Conservation (phyloP, 2,888 invertebrate genomes). For the Cecidostiba fungosa region DNA sequence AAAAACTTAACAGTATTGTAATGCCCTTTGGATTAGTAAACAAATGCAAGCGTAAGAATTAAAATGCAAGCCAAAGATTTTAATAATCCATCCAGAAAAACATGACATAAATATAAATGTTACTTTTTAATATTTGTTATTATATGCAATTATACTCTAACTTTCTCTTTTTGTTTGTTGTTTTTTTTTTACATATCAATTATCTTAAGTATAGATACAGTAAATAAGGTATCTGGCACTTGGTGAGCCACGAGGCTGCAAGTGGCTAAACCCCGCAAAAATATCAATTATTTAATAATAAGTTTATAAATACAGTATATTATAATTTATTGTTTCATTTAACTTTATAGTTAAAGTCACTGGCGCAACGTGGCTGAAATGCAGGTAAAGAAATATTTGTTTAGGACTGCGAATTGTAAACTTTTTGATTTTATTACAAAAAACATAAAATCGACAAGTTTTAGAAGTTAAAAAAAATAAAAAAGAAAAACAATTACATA, state of each 20-base stretch:
- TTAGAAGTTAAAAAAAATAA: too few species aligned
- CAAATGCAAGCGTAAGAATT: conserved; percentile 34
- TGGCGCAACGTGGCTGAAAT: neutral
- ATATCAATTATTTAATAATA: too few species aligned
- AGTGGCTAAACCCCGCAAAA: too few species aligned
- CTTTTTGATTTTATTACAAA: neutral
- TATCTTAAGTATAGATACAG: too few species aligned
- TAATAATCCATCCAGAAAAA: neutral
- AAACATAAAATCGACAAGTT: too few species aligned
- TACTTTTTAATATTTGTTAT: neutral
- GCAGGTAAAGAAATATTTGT: neutral
- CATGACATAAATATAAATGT: neutral
- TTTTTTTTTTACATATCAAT: neutral
- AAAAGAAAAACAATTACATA: neutral
- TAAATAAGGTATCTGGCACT: too few species aligned
- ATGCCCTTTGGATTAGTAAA: conserved; percentile 51
- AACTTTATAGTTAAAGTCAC: too few species aligned
- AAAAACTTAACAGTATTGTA: conserved; percentile 46
- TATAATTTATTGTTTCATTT: too few species aligned
- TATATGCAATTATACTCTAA: neutral
- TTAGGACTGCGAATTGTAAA: neutral
- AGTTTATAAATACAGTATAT: too few species aligned
- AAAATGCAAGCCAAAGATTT: conserved; percentile 31
- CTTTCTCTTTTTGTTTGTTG: neutral
- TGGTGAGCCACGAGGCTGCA: too few species aligned